These are phyloP conservation scores for Omphaloscelis lunosa DNA, from an alignment of 2,888 invertebrate species.

Conservation along the genomic window DNA sequence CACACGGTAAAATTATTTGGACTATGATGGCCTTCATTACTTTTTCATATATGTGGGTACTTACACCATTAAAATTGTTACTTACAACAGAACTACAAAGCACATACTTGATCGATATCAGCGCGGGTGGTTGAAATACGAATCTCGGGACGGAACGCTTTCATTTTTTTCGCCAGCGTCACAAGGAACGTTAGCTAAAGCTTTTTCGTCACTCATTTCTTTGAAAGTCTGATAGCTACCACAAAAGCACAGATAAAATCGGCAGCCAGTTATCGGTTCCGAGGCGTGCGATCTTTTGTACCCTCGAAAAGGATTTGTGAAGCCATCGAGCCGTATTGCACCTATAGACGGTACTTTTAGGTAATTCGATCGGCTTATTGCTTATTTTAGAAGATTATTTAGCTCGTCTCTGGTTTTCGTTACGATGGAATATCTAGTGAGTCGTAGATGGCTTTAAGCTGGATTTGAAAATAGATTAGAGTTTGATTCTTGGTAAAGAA, in stretches of 20 bases:
- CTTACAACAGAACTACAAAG: slow-evolving; percentile 14
- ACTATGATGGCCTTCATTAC: not conserved
- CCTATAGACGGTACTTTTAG: slow-evolving; percentile 64
- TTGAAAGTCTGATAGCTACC: slow-evolving; percentile 71
- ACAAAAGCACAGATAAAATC: slow-evolving; percentile 78
- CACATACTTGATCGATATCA: slow-evolving; percentile 27
- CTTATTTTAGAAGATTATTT: slow-evolving; percentile 49
- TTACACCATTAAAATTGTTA: not conserved
- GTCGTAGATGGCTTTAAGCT: not conserved
- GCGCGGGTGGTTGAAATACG: slow-evolving; percentile 42
- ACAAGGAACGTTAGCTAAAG: slow-evolving; percentile 51
- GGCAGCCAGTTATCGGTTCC: slow-evolving; percentile 74
- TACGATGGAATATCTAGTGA: not conserved
- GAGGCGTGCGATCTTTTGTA: slow-evolving; percentile 72
- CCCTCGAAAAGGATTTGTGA: slow-evolving; percentile 74
- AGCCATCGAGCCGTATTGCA: slow-evolving; percentile 69
- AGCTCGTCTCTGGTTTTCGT: slow-evolving; percentile 20
- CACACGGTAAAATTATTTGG: not conserved
- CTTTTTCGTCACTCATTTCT: slow-evolving; percentile 71
- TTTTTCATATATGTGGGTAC: not conserved
- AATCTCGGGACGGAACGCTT: slow-evolving; percentile 39
- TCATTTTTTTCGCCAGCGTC: slow-evolving; percentile 43
- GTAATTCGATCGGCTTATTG: slow-evolving; percentile 67
- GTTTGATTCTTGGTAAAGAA: not conserved
- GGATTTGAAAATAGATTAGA: not conserved